Evolutionary conservation across 2,888 invertebrate species (phyloP), one percentile per base, ranked within the genome.

Genomic region (Catocala sponsa): DNA sequence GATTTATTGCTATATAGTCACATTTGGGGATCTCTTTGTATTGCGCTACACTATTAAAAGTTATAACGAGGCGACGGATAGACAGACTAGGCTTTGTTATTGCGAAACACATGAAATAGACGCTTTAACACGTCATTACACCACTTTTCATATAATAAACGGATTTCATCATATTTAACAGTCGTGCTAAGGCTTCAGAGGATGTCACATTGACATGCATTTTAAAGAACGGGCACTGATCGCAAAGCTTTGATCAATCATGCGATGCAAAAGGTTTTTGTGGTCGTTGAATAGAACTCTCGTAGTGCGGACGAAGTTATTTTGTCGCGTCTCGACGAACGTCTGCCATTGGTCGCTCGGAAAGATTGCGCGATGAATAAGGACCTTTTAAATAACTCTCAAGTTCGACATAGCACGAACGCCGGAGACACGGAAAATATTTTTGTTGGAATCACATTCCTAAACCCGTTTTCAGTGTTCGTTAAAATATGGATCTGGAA

Each of bases 231-330:
- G 79, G 80, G 80, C 80, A 81, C 74, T 82, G 82, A 88, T 85
- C 83, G 86, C 83, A 82, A 81, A 83, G 86, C 91, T 92, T 93
- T 93, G 93, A 93, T 92, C 92, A 91, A 92, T 92, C 92, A 92
- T 88, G 90, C 89, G 86, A 86, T 79, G 85, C 83, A 80, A 90
- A 91, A 91, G 88, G 89, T 90, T 92, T 91, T 90, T 92, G 89
- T 91, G 87, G 84, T 82, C 75, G 83, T 73, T 91, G 88, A 91
- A 92, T 90, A 82, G 88, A 86, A 87, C 79, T 85, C 83, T 81
- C 81, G 80, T 79, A 82, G 83, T 81, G 79, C 78, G 83, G 83
- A 80, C 78, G 82, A 80, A 89, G 89, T 89, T 90, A 92, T 92
- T 90, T 90, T 88, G 90, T 89, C 87, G 84, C 81, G 76, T 77